Conservation (phyloP, 2,113 vertebrate species). For the Macrotus californicus region DNA sequence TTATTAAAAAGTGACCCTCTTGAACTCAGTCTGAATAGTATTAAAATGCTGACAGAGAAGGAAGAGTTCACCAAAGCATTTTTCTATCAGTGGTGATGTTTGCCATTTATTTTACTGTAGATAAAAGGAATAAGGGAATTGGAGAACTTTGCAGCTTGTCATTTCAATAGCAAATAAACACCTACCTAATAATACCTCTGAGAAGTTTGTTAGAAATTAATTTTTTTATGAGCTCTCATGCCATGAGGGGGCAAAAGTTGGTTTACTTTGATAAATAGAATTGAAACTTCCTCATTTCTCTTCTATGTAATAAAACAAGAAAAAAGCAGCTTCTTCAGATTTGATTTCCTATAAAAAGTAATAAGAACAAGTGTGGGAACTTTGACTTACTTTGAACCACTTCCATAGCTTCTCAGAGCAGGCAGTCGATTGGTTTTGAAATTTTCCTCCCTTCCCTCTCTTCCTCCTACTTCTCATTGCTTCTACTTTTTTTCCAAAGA, state of each 20-base stretch:
- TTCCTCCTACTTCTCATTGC: not conserved
- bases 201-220: not conserved
- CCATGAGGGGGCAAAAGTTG: not conserved
- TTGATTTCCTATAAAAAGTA: not conserved
- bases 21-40: conserved; percentile 57
- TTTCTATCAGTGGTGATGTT: conserved; percentile 16
- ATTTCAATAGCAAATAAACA: conserved; percentile 57
- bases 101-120: conserved; percentile 48
- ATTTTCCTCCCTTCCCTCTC: not conserved
- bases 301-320: not conserved
- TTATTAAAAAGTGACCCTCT: conserved; percentile 65
- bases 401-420: not conserved
- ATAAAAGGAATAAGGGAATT: conserved; percentile 33
- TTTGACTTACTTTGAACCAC: not conserved
- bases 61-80: conserved; percentile 17
- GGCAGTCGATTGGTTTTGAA: not conserved
- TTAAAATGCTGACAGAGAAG: conserved; percentile 56
- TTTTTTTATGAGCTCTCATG: conserved; percentile 15
- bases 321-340: not conserved
- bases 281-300: not conserved
- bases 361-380: not conserved
- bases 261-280: not conserved
- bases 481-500: not conserved
- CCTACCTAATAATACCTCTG: not conserved
- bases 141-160: not conserved